Percentiles rank a stretch among this genome's conserved stretches.
phyloP scores from a whole-genome alignment of 2,888 invertebrate species.

The Priocnemis perturbator region DNA sequence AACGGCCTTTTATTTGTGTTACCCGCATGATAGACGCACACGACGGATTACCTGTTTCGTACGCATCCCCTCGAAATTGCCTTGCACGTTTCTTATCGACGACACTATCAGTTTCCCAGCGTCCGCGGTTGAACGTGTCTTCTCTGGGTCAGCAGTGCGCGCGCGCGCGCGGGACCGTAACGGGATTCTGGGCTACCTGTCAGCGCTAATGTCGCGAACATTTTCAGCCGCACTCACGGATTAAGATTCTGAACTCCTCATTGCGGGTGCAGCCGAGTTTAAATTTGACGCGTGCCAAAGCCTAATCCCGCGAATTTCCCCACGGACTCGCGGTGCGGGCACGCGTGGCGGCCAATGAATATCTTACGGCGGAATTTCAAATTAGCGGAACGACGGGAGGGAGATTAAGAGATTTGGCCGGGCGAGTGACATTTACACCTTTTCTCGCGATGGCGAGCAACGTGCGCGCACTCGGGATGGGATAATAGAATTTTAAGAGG shows the following conservation, averaged over 20 bases:
- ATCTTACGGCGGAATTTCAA: conserved; percentile 26
- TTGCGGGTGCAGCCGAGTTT: conserved; percentile 2
- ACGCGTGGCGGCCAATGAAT: conserved; percentile 43
- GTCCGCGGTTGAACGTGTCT: too few species aligned
- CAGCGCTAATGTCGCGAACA: conserved; percentile 2
- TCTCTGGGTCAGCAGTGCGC: too few species aligned
- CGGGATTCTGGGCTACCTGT: too few species aligned
- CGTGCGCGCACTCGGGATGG: too few species aligned
- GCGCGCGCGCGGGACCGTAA: too few species aligned
- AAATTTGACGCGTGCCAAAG: conserved; percentile 54
- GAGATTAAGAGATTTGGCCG: conserved; percentile 12
- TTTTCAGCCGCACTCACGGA: conserved; percentile 15
- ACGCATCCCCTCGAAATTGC: too few species aligned
- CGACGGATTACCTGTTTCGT: too few species aligned
- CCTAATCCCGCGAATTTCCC: conserved; percentile 58
- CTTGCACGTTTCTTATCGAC: too few species aligned
- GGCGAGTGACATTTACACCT: too few species aligned
- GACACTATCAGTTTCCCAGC: too few species aligned
- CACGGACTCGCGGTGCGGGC: conserved; percentile 40
- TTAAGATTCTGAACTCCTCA: conserved; percentile 18
- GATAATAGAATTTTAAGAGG: too few species aligned
- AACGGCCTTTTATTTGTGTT: conserved; percentile 40
- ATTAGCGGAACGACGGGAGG: conserved; percentile 19
- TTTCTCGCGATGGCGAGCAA: too few species aligned
- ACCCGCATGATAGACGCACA: neutral